These are phyloP conservation scores for Platycnemis pennipes DNA, from an alignment of 2,888 invertebrate genomes.

Conservation along the genomic window DNA sequence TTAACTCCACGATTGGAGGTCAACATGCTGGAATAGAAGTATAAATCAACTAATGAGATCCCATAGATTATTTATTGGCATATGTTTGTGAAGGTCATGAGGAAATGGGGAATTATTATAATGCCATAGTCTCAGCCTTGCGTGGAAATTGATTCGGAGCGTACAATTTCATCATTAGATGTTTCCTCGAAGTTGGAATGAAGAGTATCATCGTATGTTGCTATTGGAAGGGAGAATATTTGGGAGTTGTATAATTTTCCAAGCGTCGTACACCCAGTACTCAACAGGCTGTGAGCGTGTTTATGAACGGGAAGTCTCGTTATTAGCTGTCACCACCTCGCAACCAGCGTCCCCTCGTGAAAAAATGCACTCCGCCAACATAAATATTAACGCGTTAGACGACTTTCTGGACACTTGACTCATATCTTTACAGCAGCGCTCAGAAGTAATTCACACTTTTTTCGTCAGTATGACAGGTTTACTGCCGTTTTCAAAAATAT, in stretches of 20 bases:
- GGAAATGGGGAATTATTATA: too few relatives aligned
- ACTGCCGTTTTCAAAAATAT: background rate
- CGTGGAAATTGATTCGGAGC: too few relatives aligned
- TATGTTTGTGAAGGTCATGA: too few relatives aligned
- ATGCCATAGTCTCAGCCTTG: too few relatives aligned
- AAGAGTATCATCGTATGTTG: background rate
- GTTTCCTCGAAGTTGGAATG: background rate
- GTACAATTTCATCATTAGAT: background rate
- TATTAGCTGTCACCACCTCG: background rate
- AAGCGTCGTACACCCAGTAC: background rate
- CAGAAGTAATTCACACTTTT: background rate
- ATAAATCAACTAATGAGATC: too few relatives aligned
- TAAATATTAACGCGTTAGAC: slow-evolving; percentile 35
- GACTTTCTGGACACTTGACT: background rate
- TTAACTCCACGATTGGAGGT: too few relatives aligned
- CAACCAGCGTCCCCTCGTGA: background rate
- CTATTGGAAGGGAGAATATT: background rate
- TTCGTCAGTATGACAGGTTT: background rate
- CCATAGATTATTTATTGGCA: too few relatives aligned
- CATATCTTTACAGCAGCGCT: background rate
- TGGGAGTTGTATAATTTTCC: background rate
- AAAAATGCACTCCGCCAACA: slow-evolving; percentile 32
- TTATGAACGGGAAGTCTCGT: background rate
- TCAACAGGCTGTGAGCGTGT: background rate
- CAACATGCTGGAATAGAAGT: too few relatives aligned